These are phyloP conservation scores for Neelides folsomi DNA, from an alignment of 2,888 invertebrate genomes.

Conservation along the genomic window DNA sequence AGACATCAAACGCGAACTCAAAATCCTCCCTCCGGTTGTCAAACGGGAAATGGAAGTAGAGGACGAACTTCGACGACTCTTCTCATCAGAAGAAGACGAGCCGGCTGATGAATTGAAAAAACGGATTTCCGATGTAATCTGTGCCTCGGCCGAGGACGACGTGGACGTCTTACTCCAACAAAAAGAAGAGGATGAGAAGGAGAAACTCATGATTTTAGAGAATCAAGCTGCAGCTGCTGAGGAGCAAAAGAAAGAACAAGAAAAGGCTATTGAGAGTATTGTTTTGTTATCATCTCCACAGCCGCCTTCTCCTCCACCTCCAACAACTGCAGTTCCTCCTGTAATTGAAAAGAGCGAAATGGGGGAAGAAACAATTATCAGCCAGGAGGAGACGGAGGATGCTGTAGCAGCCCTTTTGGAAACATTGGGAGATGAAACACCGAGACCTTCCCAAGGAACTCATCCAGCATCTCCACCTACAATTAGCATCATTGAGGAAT, in stretches of 20 bases:
- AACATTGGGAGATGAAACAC: slow-evolving; percentile 46
- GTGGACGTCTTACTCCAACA: neutral
- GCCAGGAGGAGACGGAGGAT: slow-evolving; percentile 84
- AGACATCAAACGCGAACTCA: no score
- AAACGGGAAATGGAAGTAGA: no score
- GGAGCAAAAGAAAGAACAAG: slow-evolving; percentile 39
- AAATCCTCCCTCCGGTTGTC: no score
- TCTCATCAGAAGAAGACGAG: no score
- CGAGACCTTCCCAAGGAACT: slow-evolving; percentile 3
- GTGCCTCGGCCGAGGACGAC: slow-evolving; percentile 3
- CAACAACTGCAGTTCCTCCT: neutral
- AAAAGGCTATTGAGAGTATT: slow-evolving; percentile 36
- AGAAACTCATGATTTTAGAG: neutral
- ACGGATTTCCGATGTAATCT: neutral
- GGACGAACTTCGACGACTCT: no score
- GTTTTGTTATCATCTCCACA: slow-evolving; percentile 31
- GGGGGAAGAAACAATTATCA: slow-evolving; percentile 67
- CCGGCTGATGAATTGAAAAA: no score
- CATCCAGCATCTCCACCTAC: slow-evolving; percentile 23
- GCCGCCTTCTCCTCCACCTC: slow-evolving; percentile 34
- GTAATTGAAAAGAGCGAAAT: slow-evolving; percentile 21
- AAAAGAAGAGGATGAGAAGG: slow-evolving; percentile 13
- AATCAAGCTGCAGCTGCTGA: slow-evolving; percentile 30
- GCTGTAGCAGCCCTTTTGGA: slow-evolving; percentile 78
- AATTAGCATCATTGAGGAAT: slow-evolving; percentile 26